Conservation (phyloP, 2,797 vertebrate species). For the Ctenochaetus hawaiiensis region DNA sequence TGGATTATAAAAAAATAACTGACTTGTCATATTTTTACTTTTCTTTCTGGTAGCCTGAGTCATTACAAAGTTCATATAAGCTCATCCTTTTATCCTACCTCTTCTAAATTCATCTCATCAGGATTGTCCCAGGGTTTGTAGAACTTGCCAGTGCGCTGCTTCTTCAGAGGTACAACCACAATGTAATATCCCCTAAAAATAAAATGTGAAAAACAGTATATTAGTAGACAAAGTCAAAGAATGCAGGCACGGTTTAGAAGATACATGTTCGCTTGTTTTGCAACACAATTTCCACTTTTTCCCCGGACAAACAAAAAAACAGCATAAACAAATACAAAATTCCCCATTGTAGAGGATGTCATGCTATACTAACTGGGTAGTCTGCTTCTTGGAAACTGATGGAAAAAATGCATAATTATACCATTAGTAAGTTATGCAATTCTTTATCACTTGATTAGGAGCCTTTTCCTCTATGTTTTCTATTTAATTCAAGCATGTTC, state of each 20-base stretch:
- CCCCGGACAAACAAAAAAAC: background rate
- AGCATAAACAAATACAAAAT: background rate
- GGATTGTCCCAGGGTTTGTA: slow-evolving; percentile 97
- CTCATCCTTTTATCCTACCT: slow-evolving; percentile 84
- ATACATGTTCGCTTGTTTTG: slow-evolving; percentile 2
- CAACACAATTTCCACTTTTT: slow-evolving; percentile 7
- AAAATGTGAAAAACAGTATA: slow-evolving; percentile 5
- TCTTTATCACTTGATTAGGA: slow-evolving; percentile 40
- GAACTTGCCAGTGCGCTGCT: slow-evolving; percentile 95
- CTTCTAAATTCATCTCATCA: slow-evolving; percentile 98
- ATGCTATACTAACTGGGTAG: background rate
- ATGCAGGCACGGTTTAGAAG: slow-evolving; percentile 4
- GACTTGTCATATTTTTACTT: background rate
- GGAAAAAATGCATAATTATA: slow-evolving; percentile 6
- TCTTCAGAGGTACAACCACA: slow-evolving; percentile 98
- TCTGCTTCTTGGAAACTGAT: background rate
- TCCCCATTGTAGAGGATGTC: background rate
- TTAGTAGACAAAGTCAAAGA: slow-evolving; percentile 11
- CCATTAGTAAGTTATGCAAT: slow-evolving; percentile 12
- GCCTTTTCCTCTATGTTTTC: slow-evolving; percentile 33
- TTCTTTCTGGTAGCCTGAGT: background rate
- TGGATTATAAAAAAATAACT: background rate
- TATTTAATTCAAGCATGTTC: slow-evolving; percentile 55
- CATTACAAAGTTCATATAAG: background rate
- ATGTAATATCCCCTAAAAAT: slow-evolving; percentile 94